These are phyloP conservation scores for Alces alces DNA, from an alignment of 2,113 vertebrate genomes.

Conservation along the genomic window DNA sequence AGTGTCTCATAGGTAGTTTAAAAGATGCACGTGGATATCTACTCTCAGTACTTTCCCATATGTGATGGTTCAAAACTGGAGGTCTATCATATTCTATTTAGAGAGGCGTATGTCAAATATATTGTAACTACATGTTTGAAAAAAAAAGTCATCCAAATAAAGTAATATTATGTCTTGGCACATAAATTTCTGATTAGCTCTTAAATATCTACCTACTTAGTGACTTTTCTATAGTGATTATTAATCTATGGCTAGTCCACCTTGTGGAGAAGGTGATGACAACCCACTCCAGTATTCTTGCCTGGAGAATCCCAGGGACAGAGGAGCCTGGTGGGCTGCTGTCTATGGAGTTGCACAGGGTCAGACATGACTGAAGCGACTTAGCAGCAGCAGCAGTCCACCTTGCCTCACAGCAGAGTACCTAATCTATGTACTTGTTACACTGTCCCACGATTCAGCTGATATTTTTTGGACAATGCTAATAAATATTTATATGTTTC, in stretches of 20 bases:
- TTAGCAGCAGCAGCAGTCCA: not conserved
- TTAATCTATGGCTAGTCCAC: not conserved
- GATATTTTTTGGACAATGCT: not conserved
- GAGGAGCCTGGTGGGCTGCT: not conserved
- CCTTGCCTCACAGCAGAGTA: not conserved
- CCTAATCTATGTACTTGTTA: not conserved
- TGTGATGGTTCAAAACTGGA: not conserved
- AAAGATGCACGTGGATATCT: not conserved
- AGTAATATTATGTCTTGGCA: not conserved
- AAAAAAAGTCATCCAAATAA: not conserved
- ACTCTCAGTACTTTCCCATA: not conserved
- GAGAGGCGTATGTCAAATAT: not conserved
- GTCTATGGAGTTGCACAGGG: not conserved
- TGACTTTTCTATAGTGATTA: not conserved
- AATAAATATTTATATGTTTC: not conserved
- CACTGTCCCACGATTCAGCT: not conserved
- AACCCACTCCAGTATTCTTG: not conserved
- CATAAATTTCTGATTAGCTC: not conserved
- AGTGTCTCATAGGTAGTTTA: not conserved
- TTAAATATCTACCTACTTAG: not conserved
- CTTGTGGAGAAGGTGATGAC: not conserved
- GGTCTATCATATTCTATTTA: not conserved
- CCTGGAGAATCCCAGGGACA: not conserved
- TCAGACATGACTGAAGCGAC: fast-evolving
- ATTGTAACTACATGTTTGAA: not conserved